Evolutionary conservation across 2,113 vertebrate species (phyloP), one percentile per base, ranked within the genome.

Genomic region (Tychaedon coryphoeus): DNA sequence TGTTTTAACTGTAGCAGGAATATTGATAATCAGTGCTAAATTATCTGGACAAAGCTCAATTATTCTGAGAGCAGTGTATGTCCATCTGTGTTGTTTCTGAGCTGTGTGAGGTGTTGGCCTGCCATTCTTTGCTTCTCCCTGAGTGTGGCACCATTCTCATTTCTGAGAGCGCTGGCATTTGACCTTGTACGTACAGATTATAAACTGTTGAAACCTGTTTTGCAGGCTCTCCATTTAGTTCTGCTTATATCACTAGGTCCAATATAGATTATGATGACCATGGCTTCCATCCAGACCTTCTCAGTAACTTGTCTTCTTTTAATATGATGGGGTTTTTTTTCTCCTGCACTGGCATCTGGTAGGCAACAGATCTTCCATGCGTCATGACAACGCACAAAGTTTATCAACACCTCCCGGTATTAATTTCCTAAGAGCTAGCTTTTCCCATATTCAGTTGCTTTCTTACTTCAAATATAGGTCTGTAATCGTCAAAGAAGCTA

Each of bases 281-380:
- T 95, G 89, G 91, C 79, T 95, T 89, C 77, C n/a, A 71, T 96
- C 90, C 97, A 96, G 80, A 74, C 86, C 80, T 90, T 95, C 94
- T 94, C 90, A 94, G 76, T 92, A 88, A 57, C 93, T 88, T 88
- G 38, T 48, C 43, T 4, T 72, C 58, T 78, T 95, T 89, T 75
- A 90, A 64, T 76, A 51, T n/a, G 79, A 29, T 75, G 54, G 4
- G 0, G 0, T 42, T 50, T n/a, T 69, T 92, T 70, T 90, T 54
- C 12, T 42, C 47, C 75, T 86, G 42, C 54, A 26, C 40, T 70
- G 66, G 31, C 79, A 75, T 95, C 62, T 97, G 85, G 34, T 81
- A 87, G 93, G 87, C 56, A 93, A 86, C 90, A 94, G 84, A 97
- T 96, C 90, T 74, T 87, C 54, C 75, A 4, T 48, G 86, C 20